Conservation (phyloP, 2,797 vertebrate species). For the Sarcophilus harrisii region DNA sequence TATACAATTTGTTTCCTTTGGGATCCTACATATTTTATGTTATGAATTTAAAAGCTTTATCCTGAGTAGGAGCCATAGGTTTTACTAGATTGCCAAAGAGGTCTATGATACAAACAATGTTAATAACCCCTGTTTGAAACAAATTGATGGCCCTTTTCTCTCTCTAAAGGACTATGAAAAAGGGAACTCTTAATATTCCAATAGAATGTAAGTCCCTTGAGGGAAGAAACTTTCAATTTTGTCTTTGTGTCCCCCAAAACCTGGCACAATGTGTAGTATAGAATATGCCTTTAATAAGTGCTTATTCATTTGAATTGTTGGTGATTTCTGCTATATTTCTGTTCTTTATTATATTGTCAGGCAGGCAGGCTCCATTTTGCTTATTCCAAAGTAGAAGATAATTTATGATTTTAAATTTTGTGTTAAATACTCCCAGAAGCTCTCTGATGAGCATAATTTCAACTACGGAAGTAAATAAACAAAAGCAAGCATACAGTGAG, state of each 20-base stretch:
- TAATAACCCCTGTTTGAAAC: background rate
- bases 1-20: background rate
- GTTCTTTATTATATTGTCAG: background rate
- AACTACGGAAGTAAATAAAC: constrained; percentile 25
- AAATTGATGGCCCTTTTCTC: background rate
- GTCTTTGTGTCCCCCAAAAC: background rate
- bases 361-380: background rate
- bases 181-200: background rate
- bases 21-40: background rate
- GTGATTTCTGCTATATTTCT: background rate
- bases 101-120: background rate
- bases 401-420: background rate
- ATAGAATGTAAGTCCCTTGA: background rate
- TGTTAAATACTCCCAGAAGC: constrained; percentile 6
- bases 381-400: background rate
- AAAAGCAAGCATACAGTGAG: background rate
- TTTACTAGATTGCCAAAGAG: background rate
- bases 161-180: background rate
- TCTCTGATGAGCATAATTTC: background rate
- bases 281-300: background rate
- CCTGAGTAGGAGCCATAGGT: background rate
- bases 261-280: background rate
- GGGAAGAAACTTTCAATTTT: background rate
- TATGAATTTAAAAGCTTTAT: background rate
- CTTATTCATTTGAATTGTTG: background rate